These are phyloP conservation scores for Etheostoma cragini DNA, from an alignment of 2,113 vertebrate species.

Conservation along the genomic window DNA sequence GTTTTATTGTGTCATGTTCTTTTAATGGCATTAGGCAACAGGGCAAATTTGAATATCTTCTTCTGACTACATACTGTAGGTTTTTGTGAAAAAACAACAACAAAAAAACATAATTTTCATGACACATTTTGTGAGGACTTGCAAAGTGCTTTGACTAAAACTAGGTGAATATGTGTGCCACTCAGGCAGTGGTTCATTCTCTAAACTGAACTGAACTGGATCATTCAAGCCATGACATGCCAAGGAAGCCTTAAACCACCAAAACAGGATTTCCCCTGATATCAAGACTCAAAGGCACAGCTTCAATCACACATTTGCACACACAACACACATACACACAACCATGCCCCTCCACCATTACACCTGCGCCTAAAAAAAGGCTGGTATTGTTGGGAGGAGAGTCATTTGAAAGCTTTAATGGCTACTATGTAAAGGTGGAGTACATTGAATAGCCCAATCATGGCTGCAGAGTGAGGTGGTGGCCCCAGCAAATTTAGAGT, in stretches of 20 bases:
- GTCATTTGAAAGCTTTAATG: constrained; percentile 74
- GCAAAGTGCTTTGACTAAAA: neutral
- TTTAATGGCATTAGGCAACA: neutral
- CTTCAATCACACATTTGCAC: constrained; percentile 19
- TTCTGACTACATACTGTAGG: neutral
- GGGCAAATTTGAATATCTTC: neutral
- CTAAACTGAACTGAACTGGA: constrained; percentile 46
- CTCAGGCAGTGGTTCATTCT: constrained; percentile 1
- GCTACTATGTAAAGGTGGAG: constrained; percentile 68
- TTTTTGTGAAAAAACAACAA: too few relatives aligned
- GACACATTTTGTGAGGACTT: neutral
- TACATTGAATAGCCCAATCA: constrained; percentile 75
- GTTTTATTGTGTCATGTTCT: neutral
- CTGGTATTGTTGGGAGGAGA: constrained; percentile 64
- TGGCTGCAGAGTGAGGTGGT: constrained; percentile 68
- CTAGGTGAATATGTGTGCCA: neutral
- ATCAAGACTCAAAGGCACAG: constrained; percentile 14
- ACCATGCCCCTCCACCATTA: constrained; percentile 37
- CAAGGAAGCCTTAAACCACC: constrained; percentile 24
- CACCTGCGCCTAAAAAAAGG: constrained; percentile 65
- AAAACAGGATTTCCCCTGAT: constrained; percentile 29
- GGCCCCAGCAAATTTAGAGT: constrained; percentile 56
- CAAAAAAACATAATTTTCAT: too few relatives aligned
- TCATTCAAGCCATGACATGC: constrained; percentile 45
- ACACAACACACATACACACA: neutral